These are phyloP conservation scores for Syngnathus typhle DNA, from an alignment of 2,113 vertebrate species.

Conservation along the genomic window DNA sequence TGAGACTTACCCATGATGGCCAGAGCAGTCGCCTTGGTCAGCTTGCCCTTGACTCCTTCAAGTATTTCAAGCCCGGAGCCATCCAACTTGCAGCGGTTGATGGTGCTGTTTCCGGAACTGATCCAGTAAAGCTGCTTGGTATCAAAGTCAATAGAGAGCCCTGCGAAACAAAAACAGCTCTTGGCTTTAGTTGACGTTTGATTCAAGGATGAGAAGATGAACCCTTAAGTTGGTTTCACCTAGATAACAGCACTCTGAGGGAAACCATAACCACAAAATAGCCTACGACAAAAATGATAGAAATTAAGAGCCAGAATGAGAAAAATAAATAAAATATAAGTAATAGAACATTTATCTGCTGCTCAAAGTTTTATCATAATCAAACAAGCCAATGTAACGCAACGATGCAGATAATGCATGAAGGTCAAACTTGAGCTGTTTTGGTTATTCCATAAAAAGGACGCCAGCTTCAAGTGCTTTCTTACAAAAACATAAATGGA, in stretches of 20 bases:
- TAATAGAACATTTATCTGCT: not conserved
- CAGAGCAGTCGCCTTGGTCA: slow-evolving; percentile 89
- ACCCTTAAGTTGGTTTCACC: not conserved
- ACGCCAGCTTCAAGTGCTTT: not conserved
- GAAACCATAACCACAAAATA: no score
- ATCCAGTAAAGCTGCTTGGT: slow-evolving; percentile 89
- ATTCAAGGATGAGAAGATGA: not conserved
- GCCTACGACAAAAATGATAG: no score
- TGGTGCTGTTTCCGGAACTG: slow-evolving; percentile 90
- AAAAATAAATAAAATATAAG: not conserved
- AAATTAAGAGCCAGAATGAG: no score
- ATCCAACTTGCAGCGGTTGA: slow-evolving; percentile 85
- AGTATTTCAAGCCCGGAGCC: slow-evolving; percentile 82
- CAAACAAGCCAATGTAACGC: not conserved
- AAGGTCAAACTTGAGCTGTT: not conserved
- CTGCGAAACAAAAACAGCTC: slow-evolving; percentile 51
- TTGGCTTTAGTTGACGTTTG: not conserved
- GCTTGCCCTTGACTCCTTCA: slow-evolving; percentile 73
- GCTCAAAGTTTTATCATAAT: not conserved
- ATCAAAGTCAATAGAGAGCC: slow-evolving; percentile 87
- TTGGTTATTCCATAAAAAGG: not conserved
- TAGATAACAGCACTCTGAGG: not conserved
- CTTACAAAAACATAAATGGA: not conserved
- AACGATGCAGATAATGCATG: not conserved
- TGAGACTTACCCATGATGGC: slow-evolving; percentile 86